phyloP scores from a whole-genome alignment of 1,140 invertebrate genomes.

The Orchestia grillus region DNA sequence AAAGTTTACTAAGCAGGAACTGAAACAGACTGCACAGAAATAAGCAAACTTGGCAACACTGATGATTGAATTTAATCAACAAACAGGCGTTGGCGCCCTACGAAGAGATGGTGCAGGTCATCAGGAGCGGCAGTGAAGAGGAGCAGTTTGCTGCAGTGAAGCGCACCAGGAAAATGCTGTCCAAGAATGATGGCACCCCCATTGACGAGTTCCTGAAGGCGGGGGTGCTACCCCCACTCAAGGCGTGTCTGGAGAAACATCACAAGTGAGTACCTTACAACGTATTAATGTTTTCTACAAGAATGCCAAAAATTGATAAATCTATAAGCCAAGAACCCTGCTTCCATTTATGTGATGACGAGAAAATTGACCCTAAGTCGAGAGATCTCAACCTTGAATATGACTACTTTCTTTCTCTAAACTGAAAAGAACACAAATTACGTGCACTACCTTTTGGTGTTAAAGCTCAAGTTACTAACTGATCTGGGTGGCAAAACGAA shows the following conservation, averaged over 20 bases:
- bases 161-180: conserved; percentile 87
- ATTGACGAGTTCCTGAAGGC: conserved; percentile 89
- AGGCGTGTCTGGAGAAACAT: conserved; percentile 70
- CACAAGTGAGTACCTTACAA: neutral
- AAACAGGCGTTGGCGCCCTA: conserved; percentile 18
- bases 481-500: no score
- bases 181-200: conserved; percentile 91
- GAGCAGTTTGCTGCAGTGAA: conserved; percentile 45
- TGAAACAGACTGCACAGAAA: no score
- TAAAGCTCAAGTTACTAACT: neutral
- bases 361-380: neutral
- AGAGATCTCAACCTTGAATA: neutral
- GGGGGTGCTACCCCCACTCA: conserved; percentile 82
- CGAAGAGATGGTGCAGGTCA: conserved; percentile 29
- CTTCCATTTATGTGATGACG: neutral
- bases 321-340: neutral
- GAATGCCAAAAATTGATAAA: neutral
- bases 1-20: no score
- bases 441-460: neutral
- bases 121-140: conserved; percentile 43
- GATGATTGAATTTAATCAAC: no score
- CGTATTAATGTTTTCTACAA: neutral
- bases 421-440: no score
- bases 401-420: neutral
- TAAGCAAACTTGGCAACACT: no score